Percentiles rank a stretch among this genome's conserved stretches.
Evolutionary conservation across 2,797 vertebrate species (phyloP).

Genomic region (Paguma larvata): DNA sequence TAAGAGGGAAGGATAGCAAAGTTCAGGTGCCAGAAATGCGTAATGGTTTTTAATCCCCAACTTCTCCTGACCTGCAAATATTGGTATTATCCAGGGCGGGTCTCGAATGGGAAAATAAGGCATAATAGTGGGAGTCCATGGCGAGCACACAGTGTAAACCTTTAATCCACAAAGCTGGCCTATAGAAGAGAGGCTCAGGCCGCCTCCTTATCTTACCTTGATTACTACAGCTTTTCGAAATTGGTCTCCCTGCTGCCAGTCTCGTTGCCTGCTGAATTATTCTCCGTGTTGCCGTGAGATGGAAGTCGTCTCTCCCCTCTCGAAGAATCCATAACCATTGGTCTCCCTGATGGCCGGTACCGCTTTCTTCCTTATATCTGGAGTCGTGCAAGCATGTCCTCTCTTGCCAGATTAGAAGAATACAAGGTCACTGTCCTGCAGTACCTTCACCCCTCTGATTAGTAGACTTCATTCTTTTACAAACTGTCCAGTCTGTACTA

Average conservation of each 20-base stretch:
- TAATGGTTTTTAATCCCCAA: constrained; percentile 45
- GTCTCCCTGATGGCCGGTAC: not conserved
- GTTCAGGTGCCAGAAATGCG: not conserved
- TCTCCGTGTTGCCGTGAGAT: not conserved
- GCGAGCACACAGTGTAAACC: not conserved
- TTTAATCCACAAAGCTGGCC: constrained; percentile 45
- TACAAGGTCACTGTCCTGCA: not conserved
- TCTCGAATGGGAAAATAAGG: constrained; percentile 18
- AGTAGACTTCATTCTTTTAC: not conserved
- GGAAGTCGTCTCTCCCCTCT: not conserved
- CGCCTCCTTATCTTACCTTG: not conserved
- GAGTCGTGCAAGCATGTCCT: not conserved
- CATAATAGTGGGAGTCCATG: not conserved
- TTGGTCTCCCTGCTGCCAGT: not conserved
- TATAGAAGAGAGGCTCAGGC: not conserved
- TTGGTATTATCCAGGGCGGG: not conserved
- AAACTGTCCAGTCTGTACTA: not conserved
- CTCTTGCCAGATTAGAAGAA: not conserved
- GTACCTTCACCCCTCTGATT: not conserved
- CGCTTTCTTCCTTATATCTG: not conserved
- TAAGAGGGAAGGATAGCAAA: not conserved
- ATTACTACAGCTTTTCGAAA: not conserved
- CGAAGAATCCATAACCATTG: not conserved
- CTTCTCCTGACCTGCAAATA: constrained; percentile 54
- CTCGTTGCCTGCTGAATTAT: not conserved